Evolutionary conservation across 2,888 invertebrate genomes (phyloP).

Genomic region (Sclerodermus sp.): DNA sequence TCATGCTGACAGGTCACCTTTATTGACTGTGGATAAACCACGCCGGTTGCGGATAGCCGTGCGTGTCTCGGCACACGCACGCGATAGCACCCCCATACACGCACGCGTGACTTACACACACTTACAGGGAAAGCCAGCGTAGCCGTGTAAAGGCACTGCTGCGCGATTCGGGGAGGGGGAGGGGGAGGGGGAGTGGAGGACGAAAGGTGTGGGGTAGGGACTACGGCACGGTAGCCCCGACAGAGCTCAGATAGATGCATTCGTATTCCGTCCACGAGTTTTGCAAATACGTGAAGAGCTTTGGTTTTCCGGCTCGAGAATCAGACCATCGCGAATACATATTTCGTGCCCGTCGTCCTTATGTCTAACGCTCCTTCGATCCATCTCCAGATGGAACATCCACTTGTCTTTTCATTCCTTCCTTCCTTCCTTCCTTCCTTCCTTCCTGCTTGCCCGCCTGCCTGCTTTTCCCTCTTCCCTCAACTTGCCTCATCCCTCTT

Average conservation of each 20-base stretch:
- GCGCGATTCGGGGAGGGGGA: background rate
- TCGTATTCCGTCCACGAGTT: conserved; percentile 31
- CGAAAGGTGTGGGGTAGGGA: background rate
- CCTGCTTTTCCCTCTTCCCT: too few relatives aligned
- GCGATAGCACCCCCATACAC: conserved; percentile 8
- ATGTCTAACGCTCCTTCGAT: too few relatives aligned
- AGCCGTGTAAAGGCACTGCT: background rate
- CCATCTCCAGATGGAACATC: too few relatives aligned
- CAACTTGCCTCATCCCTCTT: too few relatives aligned
- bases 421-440: too few relatives aligned
- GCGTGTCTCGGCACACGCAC: conserved; percentile 28
- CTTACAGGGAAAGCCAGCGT: too few relatives aligned
- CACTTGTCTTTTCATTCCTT: too few relatives aligned
- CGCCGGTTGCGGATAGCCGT: conserved; percentile 24
- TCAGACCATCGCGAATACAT: conserved; percentile 25
- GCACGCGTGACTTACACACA: too few relatives aligned
- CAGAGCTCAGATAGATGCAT: conserved; percentile 16
- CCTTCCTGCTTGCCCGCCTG: too few relatives aligned
- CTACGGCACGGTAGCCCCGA: background rate
- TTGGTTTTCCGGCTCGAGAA: conserved; percentile 31
- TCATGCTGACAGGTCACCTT: conserved; percentile 51
- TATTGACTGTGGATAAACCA: conserved; percentile 52
- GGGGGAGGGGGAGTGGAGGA: too few relatives aligned
- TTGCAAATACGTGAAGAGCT: conserved; percentile 35
- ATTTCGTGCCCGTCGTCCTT: conserved; percentile 11